Base-by-base conservation (phyloP, 2,113 vertebrate species). In the Bagarius yarrelli region DNA sequence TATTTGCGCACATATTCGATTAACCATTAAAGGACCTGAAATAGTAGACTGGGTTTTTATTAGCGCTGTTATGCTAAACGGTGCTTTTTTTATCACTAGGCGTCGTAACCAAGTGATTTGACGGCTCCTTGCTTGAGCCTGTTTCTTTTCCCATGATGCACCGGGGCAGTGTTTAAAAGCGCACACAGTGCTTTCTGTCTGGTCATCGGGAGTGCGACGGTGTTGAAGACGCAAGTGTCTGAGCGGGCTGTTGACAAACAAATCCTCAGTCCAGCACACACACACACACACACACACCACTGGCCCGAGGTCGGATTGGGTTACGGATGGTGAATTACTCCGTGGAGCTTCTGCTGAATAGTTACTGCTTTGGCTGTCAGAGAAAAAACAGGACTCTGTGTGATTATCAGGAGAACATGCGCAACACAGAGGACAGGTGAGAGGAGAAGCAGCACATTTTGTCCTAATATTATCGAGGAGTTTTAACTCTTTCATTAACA, bases 371-470 rank as follows among this genome's bases (percentile, higher is more conserved):
- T 75, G 85, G 83, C 84, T 88, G 73, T 86, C 61, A 83, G 23
- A 88, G 84, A 86, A 83, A 82, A 89, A 12, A 61, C n/a, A 83
- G 84, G 86, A 63, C 85, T 15, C 67, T 66, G 57, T 32, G 76
- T 86, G 83, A 77, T 77, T 82, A 80, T 81, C 72, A 90, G 81
- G 83, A 85, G 78, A 88, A 79, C 87, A 93, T 93, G 92, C 86
- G 90, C 88, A 91, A 92, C 85, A 87, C 90, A 12, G 91, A 92
- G 84, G 89, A 93, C 86, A 94, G 93, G 93, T 94, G 91, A 86
- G 92, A 81, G 19, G 16, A 44, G 5, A 19, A 32, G 44, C 23
- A 27, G 14, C 44, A n/a, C 44, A 25, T 50, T 70, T 8, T 70
- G 40, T 70, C 44, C 67, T 70, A 1, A 18, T 70, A 27, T 70